Conservation (phyloP, 2,888 invertebrate genomes). For the Oxyscelio sp. region DNA sequence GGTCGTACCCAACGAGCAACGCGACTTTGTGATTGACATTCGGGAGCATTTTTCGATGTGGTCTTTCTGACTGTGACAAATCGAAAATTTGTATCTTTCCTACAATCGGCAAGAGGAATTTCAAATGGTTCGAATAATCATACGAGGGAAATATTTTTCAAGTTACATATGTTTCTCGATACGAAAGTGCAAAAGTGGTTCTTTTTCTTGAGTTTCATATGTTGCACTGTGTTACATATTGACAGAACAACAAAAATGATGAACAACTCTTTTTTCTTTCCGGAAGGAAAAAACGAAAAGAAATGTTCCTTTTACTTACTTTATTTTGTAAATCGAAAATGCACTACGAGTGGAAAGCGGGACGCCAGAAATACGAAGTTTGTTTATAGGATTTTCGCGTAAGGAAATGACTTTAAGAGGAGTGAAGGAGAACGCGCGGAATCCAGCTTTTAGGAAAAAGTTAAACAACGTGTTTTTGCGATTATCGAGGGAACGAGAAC, state of each 20-base stretch:
- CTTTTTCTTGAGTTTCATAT: no score
- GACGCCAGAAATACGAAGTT: not conserved
- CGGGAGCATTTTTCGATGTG: constrained; percentile 47
- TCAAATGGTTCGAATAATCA: constrained; percentile 33
- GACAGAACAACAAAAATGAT: not conserved
- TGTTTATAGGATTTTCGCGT: constrained; percentile 1
- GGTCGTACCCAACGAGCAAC: constrained; percentile 22
- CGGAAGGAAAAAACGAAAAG: not conserved
- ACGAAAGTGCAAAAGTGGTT: no score
- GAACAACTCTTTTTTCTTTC: no score
- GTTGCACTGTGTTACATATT: not conserved
- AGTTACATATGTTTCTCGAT: no score
- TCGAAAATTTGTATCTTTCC: constrained; percentile 47
- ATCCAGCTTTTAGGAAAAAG: constrained; percentile 23
- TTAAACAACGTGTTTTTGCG: constrained; percentile 27
- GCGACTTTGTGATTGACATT: constrained; percentile 49
- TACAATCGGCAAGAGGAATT: not conserved
- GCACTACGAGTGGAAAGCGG: not conserved
- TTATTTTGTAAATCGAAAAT: constrained; percentile 5
- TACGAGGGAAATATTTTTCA: not conserved
- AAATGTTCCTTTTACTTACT: not conserved
- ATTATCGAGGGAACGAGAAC: not conserved
- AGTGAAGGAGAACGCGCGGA: not conserved
- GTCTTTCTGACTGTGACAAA: constrained; percentile 45
- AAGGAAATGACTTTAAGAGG: not conserved